A percentile compares a stretch with the other conserved stretches of the same genome.
Conservation (phyloP, 2,888 invertebrate genomes). For the Embidobia sp. region DNA sequence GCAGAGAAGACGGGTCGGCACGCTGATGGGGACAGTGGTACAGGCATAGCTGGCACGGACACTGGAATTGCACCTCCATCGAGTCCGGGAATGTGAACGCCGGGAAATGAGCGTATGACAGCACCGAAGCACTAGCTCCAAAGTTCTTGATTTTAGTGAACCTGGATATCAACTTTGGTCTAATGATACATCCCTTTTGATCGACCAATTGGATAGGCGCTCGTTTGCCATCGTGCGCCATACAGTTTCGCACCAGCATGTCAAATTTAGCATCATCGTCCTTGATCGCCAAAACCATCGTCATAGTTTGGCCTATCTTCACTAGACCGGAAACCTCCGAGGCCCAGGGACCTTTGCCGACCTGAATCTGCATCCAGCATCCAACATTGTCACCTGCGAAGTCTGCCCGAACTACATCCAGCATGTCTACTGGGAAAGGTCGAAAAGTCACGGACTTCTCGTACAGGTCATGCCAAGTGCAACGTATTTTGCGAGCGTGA, state of each 20-base stretch:
- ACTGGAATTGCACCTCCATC: constrained; percentile 98
- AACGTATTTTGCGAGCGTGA: constrained; percentile 94
- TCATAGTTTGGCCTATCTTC: constrained; percentile 98
- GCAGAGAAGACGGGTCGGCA: too few relatives aligned
- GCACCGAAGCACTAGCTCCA: constrained; percentile 94
- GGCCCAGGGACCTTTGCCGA: constrained; percentile 97
- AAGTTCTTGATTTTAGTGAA: constrained; percentile 98
- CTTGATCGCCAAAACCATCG: constrained; percentile 97
- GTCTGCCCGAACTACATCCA: constrained; percentile 96
- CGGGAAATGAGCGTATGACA: constrained; percentile 96
- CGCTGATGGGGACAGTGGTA: constrained; percentile 96
- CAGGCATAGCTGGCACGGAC: constrained; percentile 96
- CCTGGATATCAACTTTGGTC: constrained; percentile 95
- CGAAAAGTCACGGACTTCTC: constrained; percentile 97
- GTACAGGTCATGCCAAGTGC: constrained; percentile 97
- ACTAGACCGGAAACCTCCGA: constrained; percentile 96
- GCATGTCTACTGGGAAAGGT: constrained; percentile 97
- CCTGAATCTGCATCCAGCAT: constrained; percentile 99
- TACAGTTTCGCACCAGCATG: constrained; percentile 96
- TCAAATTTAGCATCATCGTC: constrained; percentile 97
- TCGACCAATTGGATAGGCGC: constrained; percentile 96
- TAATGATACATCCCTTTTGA: constrained; percentile 94
- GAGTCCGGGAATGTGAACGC: constrained; percentile 98
- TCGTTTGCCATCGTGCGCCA: constrained; percentile 96
- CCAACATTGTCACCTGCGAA: constrained; percentile 98